Evolutionary conservation across 92 coral and sea anemone species (phyloP), one percentile per base, ranked within the genome.

Genomic region (Galaxea fascicularis): DNA sequence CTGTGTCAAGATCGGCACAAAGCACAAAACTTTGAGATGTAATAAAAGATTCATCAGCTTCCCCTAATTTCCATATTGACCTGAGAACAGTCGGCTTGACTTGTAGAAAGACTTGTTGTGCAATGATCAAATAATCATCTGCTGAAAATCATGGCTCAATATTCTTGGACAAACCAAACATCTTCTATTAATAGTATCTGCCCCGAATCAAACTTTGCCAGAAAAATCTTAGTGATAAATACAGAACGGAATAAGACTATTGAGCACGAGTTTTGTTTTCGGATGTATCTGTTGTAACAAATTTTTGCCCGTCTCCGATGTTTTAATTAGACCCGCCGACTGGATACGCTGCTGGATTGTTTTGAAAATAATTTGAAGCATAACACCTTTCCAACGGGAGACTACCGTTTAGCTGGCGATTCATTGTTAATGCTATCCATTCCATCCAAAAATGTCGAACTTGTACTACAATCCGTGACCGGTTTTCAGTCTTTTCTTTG

Each of bases 241-340:
- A 26, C 39, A 57, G 59, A 24, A 56, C 27, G 52, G 71, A 60
- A 29, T 59, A 35, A 31, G 17, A 70, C 21, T 60, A 76, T 10
- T 8, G 60, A 75, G 17, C 20, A 31, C 4, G 8, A 0, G 71
- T 45, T 30, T 22, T 29, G 17, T 10, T 17, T 26, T 39, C 24
- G 18, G 17, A 30, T 67, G 44, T 67, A 30, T 67, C 44, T 8
- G 0, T 21, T 8, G 53, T 76, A 26, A 16, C 57, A 13, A 41
- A 1, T 79, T 66, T 66, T 4, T 47, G 21, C n/a, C 24, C 75
- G 8, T 8, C 62, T 15, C 18, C 20, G 41, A 60, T n/a, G 49
- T 24, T 62, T 77, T 77, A 77, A 77, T 60, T 74, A 44, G 76
- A 71, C 22, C 35, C 5, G 46, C 30, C n/a, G n/a, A n/a, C n/a